Evolutionary conservation across 2,797 vertebrate species (phyloP), one percentile per base, ranked within the genome.

Genomic region (Clarias fuscus): DNA sequence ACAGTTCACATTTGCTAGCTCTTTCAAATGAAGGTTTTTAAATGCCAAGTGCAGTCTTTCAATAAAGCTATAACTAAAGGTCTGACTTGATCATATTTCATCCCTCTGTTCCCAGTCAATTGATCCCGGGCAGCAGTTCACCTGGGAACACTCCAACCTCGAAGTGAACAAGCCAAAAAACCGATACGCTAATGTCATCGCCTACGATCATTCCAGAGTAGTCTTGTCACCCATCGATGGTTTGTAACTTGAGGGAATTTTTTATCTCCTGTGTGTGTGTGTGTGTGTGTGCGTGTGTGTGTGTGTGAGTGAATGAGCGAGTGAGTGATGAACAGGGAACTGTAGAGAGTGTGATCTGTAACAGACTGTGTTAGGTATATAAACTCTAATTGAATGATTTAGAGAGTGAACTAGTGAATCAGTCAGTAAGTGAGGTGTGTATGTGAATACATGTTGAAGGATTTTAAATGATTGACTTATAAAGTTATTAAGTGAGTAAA

Each of bases 151-250:
- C 89, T 99, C 98, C 85, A 99, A 98, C 94, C 93, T 98, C 88
- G 98, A 99, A 90, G 97, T 99, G 90, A 99, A 99, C 91, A 99
- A 99, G 92, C 97, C 98, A 18, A 99, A 99, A 95, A 99, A 99
- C 89, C 98, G 98, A 91, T 99, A 99, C 76, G 98, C 98, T 90
- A 99, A 99, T 0, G 97, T 99, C 83, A 98, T 99, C 0, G 97
- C 98, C 86, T 99, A 99, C 0, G 98, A 99, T 93, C 98, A 99
- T 92, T 98, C 98, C 0, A 96, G 98, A 15, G 98, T 99, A 89
- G 96, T 99, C 91, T 96, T 99, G 77, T 95, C 96, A 48, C 95
- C 96, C 20, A 94, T 97, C 0, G 97, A 99, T 15, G 97, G 98
- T 98, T 92, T 97, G 96, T 86, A 20, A 1, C 10, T 78, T 56